Conservation (phyloP, 2,797 vertebrate species). For the Choloepus didactylus region DNA sequence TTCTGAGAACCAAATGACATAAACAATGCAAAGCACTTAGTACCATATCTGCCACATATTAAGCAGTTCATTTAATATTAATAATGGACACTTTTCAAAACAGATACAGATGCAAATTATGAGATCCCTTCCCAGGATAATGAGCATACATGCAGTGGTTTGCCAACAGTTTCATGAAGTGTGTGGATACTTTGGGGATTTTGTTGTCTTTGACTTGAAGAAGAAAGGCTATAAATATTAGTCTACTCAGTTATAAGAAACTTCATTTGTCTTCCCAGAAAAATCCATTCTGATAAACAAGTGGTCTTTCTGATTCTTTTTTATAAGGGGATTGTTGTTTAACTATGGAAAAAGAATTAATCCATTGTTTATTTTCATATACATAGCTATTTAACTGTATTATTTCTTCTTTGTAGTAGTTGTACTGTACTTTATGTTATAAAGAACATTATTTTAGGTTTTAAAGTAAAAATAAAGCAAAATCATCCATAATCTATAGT, state of each 20-base stretch:
- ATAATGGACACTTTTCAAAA: neutral
- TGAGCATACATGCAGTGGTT: neutral
- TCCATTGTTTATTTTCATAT: neutral
- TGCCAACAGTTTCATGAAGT: neutral
- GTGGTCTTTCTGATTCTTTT: neutral
- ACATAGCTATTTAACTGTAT: neutral
- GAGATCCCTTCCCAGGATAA: neutral
- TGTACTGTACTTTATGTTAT: neutral
- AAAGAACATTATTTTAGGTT: neutral
- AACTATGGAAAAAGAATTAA: neutral
- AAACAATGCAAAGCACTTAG: neutral
- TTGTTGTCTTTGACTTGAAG: neutral
- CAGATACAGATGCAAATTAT: neutral
- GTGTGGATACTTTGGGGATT: neutral
- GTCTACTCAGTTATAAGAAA: neutral
- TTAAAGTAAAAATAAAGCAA: constrained; percentile 31
- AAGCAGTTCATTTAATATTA: neutral
- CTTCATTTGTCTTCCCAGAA: neutral
- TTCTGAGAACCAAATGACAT: neutral
- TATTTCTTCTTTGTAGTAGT: neutral
- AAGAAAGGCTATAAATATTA: neutral
- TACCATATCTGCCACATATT: neutral
- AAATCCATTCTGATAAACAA: neutral
- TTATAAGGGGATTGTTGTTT: neutral
- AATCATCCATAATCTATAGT: neutral